These are phyloP conservation scores for Anguilla obscura DNA, from an alignment of 2,797 vertebrate genomes.

Conservation along the genomic window DNA sequence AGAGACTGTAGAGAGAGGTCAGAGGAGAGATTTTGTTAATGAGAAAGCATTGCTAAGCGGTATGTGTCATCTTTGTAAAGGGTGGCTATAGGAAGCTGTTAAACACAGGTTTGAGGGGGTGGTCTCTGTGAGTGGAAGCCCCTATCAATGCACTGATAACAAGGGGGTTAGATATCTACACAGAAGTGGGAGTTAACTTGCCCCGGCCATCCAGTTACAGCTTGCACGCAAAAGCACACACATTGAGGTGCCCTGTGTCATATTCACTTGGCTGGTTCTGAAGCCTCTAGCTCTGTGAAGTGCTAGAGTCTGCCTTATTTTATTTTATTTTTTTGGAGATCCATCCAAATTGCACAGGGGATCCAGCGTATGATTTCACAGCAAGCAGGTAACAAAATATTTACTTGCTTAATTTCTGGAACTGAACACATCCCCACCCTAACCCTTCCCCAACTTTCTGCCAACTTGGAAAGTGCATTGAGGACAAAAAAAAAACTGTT, in stretches of 20 bases:
- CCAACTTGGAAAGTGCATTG: neutral
- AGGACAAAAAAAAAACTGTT: neutral
- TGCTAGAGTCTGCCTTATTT: neutral
- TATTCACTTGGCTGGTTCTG: neutral
- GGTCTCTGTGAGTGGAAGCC: conserved; percentile 18
- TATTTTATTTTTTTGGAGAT: neutral
- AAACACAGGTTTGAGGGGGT: neutral
- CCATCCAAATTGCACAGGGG: neutral
- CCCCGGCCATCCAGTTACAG: neutral
- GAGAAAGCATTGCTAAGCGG: conserved; percentile 12
- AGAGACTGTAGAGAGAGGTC: conserved; percentile 11
- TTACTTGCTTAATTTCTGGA: neutral
- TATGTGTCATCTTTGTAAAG: neutral
- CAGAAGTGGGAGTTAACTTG: neutral
- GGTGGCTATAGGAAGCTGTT: conserved; percentile 13
- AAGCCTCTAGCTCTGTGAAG: neutral
- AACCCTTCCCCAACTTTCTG: neutral
- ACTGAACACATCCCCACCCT: neutral
- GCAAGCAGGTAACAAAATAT: neutral
- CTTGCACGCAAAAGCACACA: conserved; percentile 12
- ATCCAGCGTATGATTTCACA: neutral
- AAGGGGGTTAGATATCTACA: conserved; percentile 1
- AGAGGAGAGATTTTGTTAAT: conserved; percentile 8
- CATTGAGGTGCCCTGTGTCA: neutral
- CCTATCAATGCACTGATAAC: conserved; percentile 12